A percentile compares a stretch with the other conserved stretches of the same genome.
These are phyloP conservation scores for Drosophila kambysellisi DNA, from an alignment of 2,888 invertebrate species.

Conservation along the genomic window DNA sequence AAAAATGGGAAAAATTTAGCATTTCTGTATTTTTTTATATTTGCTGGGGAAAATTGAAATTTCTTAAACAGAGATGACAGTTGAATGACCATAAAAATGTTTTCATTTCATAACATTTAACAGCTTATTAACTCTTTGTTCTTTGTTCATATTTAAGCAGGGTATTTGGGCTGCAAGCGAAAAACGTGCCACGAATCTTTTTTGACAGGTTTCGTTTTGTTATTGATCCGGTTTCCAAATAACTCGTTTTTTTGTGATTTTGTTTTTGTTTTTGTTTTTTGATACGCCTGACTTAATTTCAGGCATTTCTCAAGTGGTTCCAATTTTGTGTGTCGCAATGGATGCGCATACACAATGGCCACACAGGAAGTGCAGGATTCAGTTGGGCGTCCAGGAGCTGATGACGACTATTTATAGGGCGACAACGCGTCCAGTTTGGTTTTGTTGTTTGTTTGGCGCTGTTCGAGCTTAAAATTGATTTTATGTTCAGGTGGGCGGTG, in stretches of 20 bases:
- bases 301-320: conserved; percentile 32
- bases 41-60: background rate
- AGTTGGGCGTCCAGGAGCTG: conserved; percentile 10
- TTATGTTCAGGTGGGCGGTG: conserved; percentile 22
- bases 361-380: conserved; percentile 52
- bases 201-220: conserved; percentile 18
- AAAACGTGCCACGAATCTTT: background rate
- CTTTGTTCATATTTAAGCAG: background rate
- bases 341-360: conserved; percentile 15
- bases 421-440: conserved; percentile 14
- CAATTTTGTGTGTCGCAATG: conserved; percentile 8
- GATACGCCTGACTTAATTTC: conserved; percentile 35
- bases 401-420: conserved; percentile 40
- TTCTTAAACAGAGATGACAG: background rate
- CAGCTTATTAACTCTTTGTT: background rate
- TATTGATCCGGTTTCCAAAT: conserved; percentile 42
- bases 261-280: background rate
- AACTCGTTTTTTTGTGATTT: conserved; percentile 6
- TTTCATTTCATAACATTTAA: background rate
- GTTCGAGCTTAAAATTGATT: conserved; percentile 68
- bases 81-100: background rate
- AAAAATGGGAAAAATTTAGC: background rate
- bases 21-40: background rate
- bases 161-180: background rate
- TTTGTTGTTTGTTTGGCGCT: conserved; percentile 31